Evolutionary conservation across 2,113 vertebrate species (phyloP).

Genomic region (Silurus glanis): DNA sequence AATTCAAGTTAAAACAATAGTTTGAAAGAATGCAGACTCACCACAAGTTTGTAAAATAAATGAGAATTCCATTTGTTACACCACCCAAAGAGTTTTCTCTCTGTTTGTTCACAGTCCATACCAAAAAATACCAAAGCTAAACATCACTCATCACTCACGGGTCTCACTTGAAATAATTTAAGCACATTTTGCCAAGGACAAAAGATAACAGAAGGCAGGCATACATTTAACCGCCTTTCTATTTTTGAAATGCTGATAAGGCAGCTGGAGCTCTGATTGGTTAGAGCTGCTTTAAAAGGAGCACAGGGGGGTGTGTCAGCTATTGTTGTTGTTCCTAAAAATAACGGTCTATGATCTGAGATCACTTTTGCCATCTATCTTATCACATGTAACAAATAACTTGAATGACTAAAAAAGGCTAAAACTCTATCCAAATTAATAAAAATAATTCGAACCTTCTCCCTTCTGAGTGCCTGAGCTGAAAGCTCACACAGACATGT

Average conservation of each 20-base stretch:
- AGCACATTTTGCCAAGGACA: conserved; percentile 3
- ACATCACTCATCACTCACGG: background rate
- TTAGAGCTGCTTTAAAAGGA: conserved; percentile 44
- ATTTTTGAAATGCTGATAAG: conserved; percentile 63
- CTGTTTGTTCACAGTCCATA: conserved; percentile 64
- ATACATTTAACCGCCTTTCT: conserved; percentile 53
- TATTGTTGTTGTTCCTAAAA: conserved; percentile 46
- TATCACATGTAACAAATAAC: background rate
- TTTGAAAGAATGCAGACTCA: conserved; percentile 56
- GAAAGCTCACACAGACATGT: background rate
- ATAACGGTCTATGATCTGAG: conserved; percentile 8
- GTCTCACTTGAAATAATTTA: background rate
- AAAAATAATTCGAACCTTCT: background rate
- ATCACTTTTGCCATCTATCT: background rate
- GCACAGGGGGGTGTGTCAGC: conserved; percentile 38
- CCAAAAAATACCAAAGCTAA: conserved; percentile 13
- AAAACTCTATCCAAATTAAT: background rate
- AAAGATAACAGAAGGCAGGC: conserved; percentile 40
- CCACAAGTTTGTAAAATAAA: conserved; percentile 74
- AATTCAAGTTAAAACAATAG: background rate
- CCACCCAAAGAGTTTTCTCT: conserved; percentile 59
- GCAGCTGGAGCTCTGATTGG: conserved; percentile 69
- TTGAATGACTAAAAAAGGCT: background rate
- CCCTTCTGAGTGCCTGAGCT: background rate
- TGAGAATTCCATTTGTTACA: conserved; percentile 54